phyloP scores from a whole-genome alignment of 2,113 vertebrate genomes.

The Cyphomyrus discorhynchus region DNA sequence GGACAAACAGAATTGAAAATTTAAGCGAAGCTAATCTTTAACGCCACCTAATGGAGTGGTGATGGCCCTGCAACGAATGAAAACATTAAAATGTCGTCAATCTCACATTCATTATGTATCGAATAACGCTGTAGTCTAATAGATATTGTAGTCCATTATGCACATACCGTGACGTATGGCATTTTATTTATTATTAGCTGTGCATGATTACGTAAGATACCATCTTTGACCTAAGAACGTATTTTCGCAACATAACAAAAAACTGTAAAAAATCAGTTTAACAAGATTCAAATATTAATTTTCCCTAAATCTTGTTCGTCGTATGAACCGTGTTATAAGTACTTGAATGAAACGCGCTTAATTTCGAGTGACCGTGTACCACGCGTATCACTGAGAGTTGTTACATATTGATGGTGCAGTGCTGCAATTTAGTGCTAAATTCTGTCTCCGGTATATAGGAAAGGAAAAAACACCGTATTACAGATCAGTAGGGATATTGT shows the following conservation, averaged over 20 bases:
- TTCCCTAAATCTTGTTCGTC: not conserved
- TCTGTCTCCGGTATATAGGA: not conserved
- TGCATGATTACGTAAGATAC: not conserved
- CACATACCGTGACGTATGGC: not conserved
- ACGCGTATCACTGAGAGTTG: not conserved
- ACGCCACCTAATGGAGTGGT: slow-evolving; percentile 36
- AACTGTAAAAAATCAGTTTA: not conserved
- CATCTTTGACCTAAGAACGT: not conserved
- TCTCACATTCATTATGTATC: not conserved
- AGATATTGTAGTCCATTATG: not conserved
- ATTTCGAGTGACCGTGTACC: not conserved
- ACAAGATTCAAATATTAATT: not conserved
- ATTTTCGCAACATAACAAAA: not conserved
- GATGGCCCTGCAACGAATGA: not conserved
- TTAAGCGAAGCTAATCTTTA: not conserved
- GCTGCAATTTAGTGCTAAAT: not conserved
- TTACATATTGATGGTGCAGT: not conserved
- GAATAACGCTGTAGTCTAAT: not conserved
- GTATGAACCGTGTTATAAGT: not conserved
- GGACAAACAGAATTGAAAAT: slow-evolving; percentile 31
- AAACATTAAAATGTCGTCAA: slow-evolving; percentile 7
- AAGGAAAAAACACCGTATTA: not conserved
- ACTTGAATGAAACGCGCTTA: not conserved
- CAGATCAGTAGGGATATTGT: not conserved
- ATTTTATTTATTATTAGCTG: not conserved